phyloP scores from a whole-genome alignment of 2,113 vertebrate species.

The Oryzias curvinotus region DNA sequence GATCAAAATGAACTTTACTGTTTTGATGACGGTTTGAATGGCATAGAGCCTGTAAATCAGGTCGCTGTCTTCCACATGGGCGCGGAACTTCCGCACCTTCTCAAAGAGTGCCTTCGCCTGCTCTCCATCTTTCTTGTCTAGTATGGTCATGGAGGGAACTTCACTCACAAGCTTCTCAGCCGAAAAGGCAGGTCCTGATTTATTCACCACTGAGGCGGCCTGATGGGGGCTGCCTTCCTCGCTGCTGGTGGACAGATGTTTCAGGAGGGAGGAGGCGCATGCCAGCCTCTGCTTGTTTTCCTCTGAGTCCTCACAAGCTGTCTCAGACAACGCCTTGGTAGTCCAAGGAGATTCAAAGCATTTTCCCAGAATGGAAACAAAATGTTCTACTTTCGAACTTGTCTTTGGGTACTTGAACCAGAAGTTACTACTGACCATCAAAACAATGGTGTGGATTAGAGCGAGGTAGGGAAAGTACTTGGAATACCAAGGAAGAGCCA shows the following conservation, averaged over 20 bases:
- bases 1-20: slow-evolving; percentile 95
- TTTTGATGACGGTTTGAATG: slow-evolving; percentile 95
- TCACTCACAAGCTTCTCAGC: slow-evolving; percentile 92
- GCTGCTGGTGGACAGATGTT: slow-evolving; percentile 94
- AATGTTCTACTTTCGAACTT: slow-evolving; percentile 98
- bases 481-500: slow-evolving; percentile 97
- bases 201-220: slow-evolving; percentile 88
- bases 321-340: slow-evolving; percentile 96
- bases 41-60: slow-evolving; percentile 96
- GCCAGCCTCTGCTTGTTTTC: slow-evolving; percentile 95
- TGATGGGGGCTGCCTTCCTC: slow-evolving; percentile 95
- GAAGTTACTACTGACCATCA: slow-evolving; percentile 99
- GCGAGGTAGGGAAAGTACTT: slow-evolving; percentile 99
- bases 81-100: slow-evolving; percentile 95
- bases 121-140: slow-evolving; percentile 98
- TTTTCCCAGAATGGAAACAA: slow-evolving; percentile 96
- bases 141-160: slow-evolving; percentile 93
- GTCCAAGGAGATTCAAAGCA: slow-evolving; percentile 99
- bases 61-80: slow-evolving; percentile 96
- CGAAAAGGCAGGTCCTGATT: slow-evolving; percentile 92
- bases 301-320: slow-evolving; percentile 94
- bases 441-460: slow-evolving; percentile 95
- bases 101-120: slow-evolving; percentile 98
- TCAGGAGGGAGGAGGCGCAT: slow-evolving; percentile 86
- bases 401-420: slow-evolving; percentile 99